These are phyloP conservation scores for Apteryx owenii DNA, from an alignment of 2,113 vertebrate species.

Conservation along the genomic window DNA sequence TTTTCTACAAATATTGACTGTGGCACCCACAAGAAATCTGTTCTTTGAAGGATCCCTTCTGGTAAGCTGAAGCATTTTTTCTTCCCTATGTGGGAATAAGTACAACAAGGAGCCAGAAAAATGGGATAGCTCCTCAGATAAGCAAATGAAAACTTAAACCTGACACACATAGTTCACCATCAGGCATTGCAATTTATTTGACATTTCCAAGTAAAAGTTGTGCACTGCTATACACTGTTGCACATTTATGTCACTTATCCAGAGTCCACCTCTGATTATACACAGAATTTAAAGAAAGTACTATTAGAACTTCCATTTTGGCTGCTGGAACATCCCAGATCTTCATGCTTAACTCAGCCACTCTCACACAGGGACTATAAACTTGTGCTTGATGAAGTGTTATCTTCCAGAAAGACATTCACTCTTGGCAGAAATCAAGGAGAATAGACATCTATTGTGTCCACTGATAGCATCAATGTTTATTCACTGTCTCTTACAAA, in stretches of 20 bases:
- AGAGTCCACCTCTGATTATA: background rate
- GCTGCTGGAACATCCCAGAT: background rate
- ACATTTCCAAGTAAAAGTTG: background rate
- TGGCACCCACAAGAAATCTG: background rate
- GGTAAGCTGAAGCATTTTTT: background rate
- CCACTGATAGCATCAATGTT: background rate
- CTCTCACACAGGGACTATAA: background rate
- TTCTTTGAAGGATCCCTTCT: background rate
- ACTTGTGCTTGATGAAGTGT: background rate
- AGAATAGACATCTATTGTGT: background rate
- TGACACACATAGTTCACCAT: background rate
- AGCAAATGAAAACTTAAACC: background rate
- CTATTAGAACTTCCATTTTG: background rate
- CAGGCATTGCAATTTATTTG: background rate
- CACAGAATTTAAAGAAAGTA: background rate
- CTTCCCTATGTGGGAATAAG: background rate
- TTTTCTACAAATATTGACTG: background rate
- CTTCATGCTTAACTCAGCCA: background rate
- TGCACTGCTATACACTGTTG: background rate
- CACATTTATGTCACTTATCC: background rate
- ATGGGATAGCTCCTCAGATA: background rate
- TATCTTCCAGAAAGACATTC: background rate
- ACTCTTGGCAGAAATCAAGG: background rate
- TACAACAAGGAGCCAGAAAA: background rate
- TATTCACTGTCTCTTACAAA: background rate